Evolutionary conservation across 1,140 invertebrate species (phyloP).

Genomic region (Sitobion miscanthi): DNA sequence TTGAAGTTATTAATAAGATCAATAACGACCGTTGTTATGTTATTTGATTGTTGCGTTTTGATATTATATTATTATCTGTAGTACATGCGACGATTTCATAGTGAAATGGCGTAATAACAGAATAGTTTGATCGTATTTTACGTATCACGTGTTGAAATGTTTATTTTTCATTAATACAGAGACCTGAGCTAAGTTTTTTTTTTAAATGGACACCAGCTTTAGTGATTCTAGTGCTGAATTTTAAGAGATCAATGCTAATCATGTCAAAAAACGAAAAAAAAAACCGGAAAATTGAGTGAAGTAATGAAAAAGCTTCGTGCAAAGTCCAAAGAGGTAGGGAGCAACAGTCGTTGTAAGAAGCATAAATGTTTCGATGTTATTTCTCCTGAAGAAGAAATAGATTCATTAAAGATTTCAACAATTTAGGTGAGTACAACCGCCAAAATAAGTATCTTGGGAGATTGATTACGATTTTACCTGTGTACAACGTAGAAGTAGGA

Average conservation of each 20-base stretch:
- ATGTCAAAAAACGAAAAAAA: neutral
- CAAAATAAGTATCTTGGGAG: neutral
- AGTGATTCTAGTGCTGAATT: neutral
- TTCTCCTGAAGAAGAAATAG: neutral
- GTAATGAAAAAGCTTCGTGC: neutral
- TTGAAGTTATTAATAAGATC: too few relatives aligned
- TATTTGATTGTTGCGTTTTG: too few relatives aligned
- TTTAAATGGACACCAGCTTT: neutral
- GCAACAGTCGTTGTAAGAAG: neutral
- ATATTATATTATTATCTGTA: too few relatives aligned
- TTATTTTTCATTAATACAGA: too few relatives aligned
- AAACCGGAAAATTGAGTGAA: neutral
- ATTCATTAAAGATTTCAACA: neutral
- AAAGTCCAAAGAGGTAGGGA: neutral
- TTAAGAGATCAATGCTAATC: neutral
- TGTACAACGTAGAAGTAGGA: neutral
- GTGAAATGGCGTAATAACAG: too few relatives aligned
- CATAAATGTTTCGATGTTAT: slow-evolving; percentile 16
- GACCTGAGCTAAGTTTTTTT: neutral
- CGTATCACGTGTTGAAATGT: too few relatives aligned
- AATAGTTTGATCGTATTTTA: too few relatives aligned
- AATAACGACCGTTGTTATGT: too few relatives aligned
- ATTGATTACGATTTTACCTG: neutral
- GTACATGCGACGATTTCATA: too few relatives aligned
- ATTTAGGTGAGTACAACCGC: neutral